Conservation (phyloP, 2,113 vertebrate genomes). For the Dryoscopus gambensis region DNA sequence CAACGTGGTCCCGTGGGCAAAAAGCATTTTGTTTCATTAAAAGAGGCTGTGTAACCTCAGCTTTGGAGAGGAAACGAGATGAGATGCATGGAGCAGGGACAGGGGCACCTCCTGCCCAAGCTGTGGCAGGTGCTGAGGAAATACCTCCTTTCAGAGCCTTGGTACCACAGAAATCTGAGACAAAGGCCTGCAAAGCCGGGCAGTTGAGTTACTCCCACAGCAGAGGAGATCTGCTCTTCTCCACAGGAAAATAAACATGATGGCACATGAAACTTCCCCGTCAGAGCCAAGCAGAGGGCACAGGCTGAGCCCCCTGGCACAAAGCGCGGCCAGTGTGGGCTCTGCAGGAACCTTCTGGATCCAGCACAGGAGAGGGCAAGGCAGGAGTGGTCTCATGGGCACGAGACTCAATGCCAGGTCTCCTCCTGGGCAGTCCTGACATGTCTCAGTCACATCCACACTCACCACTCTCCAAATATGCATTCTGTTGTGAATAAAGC, state of each 20-base stretch:
- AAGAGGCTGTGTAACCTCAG: background rate
- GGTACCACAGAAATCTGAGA: background rate
- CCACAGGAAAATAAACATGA: background rate
- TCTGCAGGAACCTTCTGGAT: background rate
- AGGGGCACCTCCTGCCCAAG: background rate
- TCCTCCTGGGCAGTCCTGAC: background rate
- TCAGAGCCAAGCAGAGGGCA: background rate
- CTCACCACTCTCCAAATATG: background rate
- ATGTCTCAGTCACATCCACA: background rate
- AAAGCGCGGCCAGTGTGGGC: rapidly evolving
- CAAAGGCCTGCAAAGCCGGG: background rate
- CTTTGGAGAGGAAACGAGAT: background rate
- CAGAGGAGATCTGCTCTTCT: background rate
- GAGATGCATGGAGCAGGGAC: background rate
- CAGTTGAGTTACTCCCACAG: background rate
- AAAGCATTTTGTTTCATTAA: background rate
- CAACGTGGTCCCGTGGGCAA: rapidly evolving
- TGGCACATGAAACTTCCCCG: background rate
- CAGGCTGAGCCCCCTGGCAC: background rate
- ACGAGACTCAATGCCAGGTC: background rate
- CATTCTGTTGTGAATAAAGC: background rate
- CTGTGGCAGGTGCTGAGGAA: background rate
- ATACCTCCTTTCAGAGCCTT: background rate
- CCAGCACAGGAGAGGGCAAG: background rate
- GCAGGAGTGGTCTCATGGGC: background rate